Percentiles rank a stretch among this genome's conserved stretches.
Conservation (phyloP, 1,140 invertebrate species). For the Leptopilina clavipes region DNA sequence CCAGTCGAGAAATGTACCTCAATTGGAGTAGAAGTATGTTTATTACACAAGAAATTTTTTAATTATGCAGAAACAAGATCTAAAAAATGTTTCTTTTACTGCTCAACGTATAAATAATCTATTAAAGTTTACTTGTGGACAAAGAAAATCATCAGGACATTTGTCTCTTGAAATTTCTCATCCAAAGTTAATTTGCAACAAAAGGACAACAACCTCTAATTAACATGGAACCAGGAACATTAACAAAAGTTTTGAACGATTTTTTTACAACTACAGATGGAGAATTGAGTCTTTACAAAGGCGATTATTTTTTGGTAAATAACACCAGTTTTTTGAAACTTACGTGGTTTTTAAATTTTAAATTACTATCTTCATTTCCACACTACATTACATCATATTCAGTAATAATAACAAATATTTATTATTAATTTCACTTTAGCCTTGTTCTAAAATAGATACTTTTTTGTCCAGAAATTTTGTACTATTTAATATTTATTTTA, state of each 20-base stretch:
- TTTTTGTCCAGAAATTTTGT: too few species aligned
- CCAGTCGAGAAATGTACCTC: neutral
- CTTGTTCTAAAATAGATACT: too few species aligned
- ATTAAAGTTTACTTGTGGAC: neutral
- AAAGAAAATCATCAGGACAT: neutral
- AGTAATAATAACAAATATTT: too few species aligned
- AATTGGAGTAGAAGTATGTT: neutral
- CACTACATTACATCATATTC: too few species aligned
- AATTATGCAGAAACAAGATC: neutral
- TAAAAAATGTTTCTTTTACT: neutral
- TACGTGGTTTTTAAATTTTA: neutral
- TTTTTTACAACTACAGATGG: slow-evolving; percentile 72
- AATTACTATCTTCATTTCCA: neutral
- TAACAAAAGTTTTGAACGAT: slow-evolving; percentile 68
- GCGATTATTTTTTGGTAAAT: slow-evolving; percentile 71
- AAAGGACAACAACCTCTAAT: neutral
- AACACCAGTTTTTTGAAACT: neutral
- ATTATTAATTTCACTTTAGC: too few species aligned
- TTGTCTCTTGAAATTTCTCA: neutral
- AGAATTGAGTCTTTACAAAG: slow-evolving; percentile 69
- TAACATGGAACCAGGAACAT: slow-evolving; percentile 65
- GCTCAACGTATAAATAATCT: neutral
- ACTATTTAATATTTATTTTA: too few species aligned
- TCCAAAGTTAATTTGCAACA: neutral
- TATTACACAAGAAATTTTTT: slow-evolving; percentile 22